Evolutionary conservation across 2,113 vertebrate genomes (phyloP).

Genomic region (Myiopsitta monachus): DNA sequence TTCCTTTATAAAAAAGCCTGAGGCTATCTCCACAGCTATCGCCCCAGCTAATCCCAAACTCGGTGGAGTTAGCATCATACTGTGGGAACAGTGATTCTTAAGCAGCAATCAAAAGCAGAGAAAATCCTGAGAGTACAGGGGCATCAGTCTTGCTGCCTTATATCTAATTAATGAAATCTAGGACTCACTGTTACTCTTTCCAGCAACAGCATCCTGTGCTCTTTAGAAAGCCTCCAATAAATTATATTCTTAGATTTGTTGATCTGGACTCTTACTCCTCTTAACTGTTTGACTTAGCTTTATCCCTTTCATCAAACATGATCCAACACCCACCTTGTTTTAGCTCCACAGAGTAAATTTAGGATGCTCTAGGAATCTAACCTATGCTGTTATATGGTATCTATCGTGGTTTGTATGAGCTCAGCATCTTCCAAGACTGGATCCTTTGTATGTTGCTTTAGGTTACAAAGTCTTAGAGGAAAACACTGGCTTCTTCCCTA

Average conservation of each 20-base stretch:
- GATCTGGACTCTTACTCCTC: not conserved
- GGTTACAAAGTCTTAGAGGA: not conserved
- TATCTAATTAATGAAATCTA: not conserved
- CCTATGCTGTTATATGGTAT: not conserved
- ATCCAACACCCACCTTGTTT: not conserved
- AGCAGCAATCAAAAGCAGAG: not conserved
- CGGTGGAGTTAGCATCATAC: not conserved
- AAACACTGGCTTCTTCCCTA: not conserved
- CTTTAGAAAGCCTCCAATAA: not conserved
- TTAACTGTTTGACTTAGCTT: not conserved
- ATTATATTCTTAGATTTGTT: not conserved
- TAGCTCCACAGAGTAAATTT: not conserved
- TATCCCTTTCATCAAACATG: not conserved
- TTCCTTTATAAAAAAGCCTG: not conserved
- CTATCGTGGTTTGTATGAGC: not conserved
- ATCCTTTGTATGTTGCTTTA: not conserved
- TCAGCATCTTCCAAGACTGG: not conserved
- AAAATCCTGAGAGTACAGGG: not conserved
- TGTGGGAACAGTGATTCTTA: not conserved
- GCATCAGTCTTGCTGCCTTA: not conserved
- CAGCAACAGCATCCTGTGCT: not conserved
- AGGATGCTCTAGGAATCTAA: not conserved
- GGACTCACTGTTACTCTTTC: not conserved
- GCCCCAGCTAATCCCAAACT: not conserved
- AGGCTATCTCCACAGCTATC: not conserved